Conservation (phyloP, 2,797 vertebrate species). For the Ataeniobius toweri region DNA sequence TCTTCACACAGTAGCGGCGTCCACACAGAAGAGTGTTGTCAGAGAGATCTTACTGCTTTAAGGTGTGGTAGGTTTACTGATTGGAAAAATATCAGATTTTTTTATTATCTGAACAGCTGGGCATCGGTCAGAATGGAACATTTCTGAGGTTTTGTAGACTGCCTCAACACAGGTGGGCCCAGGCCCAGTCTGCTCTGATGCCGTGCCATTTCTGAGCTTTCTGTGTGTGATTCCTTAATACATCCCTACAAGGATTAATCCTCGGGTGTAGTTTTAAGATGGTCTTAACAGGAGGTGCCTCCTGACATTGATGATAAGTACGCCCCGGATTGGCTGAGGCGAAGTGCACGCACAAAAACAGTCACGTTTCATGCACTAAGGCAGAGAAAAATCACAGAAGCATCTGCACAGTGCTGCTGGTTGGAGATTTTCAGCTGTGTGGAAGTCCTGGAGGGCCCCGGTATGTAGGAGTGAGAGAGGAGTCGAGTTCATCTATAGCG, state of each 20-base stretch:
- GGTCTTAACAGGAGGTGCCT: constrained; percentile 66
- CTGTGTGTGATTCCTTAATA: constrained; percentile 62
- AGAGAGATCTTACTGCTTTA: neutral
- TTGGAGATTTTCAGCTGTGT: constrained; percentile 61
- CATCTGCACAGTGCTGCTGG: constrained; percentile 50
- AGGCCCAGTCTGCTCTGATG: neutral
- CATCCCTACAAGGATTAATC: constrained; percentile 60
- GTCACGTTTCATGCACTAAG: constrained; percentile 49
- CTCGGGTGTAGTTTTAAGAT: constrained; percentile 61
- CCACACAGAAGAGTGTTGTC: neutral
- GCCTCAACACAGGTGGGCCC: neutral
- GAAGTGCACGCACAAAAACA: constrained; percentile 50
- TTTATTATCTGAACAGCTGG: neutral
- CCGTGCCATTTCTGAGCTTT: neutral
- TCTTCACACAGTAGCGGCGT: neutral
- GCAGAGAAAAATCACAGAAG: constrained; percentile 43
- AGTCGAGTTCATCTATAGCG: constrained; percentile 80
- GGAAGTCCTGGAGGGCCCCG: constrained; percentile 59
- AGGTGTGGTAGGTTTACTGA: neutral
- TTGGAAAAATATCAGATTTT: neutral
- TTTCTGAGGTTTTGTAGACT: neutral
- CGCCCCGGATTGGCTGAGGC: constrained; percentile 34
- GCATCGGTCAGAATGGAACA: neutral
- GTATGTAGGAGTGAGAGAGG: constrained; percentile 62
- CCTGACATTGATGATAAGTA: constrained; percentile 67